Conservation (phyloP, 2,113 vertebrate genomes). For the Smithornis capensis region DNA sequence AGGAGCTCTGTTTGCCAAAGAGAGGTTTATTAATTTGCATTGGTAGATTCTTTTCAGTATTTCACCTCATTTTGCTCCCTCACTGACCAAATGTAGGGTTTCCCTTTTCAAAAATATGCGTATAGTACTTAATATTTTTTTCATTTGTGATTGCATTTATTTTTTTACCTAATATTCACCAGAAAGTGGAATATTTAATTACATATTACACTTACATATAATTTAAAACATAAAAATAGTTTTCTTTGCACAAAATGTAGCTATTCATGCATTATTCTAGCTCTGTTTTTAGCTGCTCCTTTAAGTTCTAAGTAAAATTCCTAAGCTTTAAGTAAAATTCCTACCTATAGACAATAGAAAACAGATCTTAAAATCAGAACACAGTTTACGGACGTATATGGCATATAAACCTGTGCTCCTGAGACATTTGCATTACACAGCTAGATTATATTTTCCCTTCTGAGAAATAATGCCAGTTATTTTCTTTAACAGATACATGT, state of each 20-base stretch:
- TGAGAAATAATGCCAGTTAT: not conserved
- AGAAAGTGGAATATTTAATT: slow-evolving; percentile 48
- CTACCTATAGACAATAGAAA: not conserved
- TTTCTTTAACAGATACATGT: not conserved
- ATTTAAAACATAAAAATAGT: not conserved
- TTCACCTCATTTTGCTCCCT: not conserved
- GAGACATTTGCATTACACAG: not conserved
- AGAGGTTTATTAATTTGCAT: not conserved
- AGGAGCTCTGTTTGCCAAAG: not conserved
- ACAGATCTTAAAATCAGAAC: not conserved
- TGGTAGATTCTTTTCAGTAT: not conserved
- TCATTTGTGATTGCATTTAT: slow-evolving; percentile 31
- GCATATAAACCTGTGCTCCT: not conserved
- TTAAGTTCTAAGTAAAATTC: not conserved
- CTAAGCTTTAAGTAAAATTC: slow-evolving; percentile 6
- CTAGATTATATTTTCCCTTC: not conserved
- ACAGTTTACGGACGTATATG: not conserved
- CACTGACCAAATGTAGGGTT: not conserved
- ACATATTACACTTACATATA: not conserved
- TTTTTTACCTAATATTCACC: slow-evolving; percentile 47
- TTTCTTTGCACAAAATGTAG: not conserved
- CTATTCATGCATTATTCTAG: not conserved
- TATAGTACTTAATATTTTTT: not conserved
- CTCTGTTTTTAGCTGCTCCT: not conserved
- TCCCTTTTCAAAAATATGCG: slow-evolving; percentile 14